These are phyloP conservation scores for Silurus meridionalis DNA, from an alignment of 2,113 vertebrate species.

Conservation along the genomic window DNA sequence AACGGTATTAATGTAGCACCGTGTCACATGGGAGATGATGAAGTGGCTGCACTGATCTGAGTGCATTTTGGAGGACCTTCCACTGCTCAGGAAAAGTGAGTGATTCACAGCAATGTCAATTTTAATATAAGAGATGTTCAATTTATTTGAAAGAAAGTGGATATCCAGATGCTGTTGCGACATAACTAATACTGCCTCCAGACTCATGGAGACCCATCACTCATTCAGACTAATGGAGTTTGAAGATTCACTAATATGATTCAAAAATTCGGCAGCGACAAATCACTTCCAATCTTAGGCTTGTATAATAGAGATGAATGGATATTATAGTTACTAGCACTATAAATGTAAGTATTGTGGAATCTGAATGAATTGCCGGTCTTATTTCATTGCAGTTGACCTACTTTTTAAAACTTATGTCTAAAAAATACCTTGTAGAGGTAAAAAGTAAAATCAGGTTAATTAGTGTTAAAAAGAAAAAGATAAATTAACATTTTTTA, in stretches of 20 bases:
- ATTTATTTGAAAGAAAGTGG: slow-evolving; percentile 43
- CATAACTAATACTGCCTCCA: slow-evolving; percentile 28
- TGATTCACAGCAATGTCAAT: slow-evolving; percentile 36
- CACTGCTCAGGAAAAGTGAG: not conserved
- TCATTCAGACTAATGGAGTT: slow-evolving; percentile 29
- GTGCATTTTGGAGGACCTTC: slow-evolving; percentile 34
- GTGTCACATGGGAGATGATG: slow-evolving; percentile 31
- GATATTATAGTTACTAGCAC: slow-evolving; percentile 3
- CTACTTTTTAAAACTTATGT: not conserved
- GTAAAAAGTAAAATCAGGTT: slow-evolving; percentile 6
- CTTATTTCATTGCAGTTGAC: not conserved
- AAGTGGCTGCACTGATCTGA: slow-evolving; percentile 16
- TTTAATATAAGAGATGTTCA: slow-evolving; percentile 21
- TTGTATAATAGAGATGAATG: slow-evolving; percentile 29
- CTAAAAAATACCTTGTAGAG: not conserved
- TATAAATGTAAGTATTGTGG: slow-evolving; percentile 8
- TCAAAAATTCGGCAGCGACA: slow-evolving; percentile 28
- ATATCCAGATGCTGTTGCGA: slow-evolving; percentile 28
- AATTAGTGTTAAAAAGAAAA: not conserved
- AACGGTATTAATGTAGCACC: slow-evolving; percentile 2
- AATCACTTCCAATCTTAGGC: slow-evolving; percentile 4
- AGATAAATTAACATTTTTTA: not conserved
- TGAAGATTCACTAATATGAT: slow-evolving; percentile 38
- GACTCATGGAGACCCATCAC: slow-evolving; percentile 17
- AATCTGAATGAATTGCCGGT: not conserved